phyloP scores from a whole-genome alignment of 2,113 vertebrate species.

The Melanerpes aurifrons region DNA sequence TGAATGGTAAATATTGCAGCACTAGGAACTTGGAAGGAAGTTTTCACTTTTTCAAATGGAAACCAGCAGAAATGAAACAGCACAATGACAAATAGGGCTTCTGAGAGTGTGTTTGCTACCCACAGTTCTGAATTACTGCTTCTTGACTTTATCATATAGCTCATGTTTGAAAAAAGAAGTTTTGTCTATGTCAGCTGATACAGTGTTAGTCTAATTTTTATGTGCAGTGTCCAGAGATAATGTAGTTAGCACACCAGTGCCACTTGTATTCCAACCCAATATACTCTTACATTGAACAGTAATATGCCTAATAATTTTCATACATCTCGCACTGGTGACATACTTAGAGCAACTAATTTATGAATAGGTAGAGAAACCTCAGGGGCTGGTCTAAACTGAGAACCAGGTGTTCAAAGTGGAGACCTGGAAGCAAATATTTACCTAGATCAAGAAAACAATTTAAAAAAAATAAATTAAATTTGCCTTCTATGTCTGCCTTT shows the following conservation, averaged over 20 bases:
- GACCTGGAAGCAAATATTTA: background rate
- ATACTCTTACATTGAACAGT: background rate
- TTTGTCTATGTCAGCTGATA: background rate
- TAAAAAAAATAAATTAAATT: background rate
- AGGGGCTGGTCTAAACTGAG: background rate
- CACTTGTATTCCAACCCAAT: background rate
- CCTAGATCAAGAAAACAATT: background rate
- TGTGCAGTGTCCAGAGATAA: background rate
- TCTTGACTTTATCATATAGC: background rate
- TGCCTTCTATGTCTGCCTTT: background rate
- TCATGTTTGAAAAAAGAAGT: rapidly evolving
- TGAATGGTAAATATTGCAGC: background rate
- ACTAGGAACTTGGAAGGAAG: background rate
- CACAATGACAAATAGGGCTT: background rate
- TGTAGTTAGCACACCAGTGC: background rate
- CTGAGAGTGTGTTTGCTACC: background rate
- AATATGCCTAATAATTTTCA: background rate
- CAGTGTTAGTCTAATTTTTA: background rate
- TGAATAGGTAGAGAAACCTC: background rate
- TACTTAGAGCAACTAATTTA: background rate
- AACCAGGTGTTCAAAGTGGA: background rate
- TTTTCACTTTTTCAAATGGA: background rate
- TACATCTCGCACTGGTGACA: background rate
- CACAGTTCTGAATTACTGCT: background rate
- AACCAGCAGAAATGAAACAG: background rate